A percentile compares a stretch with the other conserved stretches of the same genome.
These are phyloP conservation scores for Amia ocellicauda DNA, from an alignment of 2,113 vertebrate species.

Conservation along the genomic window DNA sequence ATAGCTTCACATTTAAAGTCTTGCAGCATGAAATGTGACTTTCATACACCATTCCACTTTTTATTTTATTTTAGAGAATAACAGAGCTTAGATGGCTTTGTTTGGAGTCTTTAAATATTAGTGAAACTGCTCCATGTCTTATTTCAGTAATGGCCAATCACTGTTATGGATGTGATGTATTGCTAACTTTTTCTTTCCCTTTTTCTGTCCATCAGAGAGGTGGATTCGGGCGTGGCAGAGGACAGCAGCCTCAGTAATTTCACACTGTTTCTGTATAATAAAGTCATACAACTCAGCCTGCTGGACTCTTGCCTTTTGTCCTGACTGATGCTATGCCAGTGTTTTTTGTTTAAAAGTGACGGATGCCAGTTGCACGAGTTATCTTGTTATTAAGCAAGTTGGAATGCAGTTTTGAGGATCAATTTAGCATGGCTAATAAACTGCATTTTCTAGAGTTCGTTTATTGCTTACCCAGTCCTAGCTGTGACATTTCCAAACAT, in stretches of 20 bases:
- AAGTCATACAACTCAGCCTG: slow-evolving; percentile 62
- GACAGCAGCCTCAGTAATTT: slow-evolving; percentile 90
- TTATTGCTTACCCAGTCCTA: no score
- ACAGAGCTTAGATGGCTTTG: not conserved
- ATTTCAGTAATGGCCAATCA: not conserved
- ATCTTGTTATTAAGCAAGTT: no score
- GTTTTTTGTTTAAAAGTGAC: no score
- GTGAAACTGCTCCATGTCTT: not conserved
- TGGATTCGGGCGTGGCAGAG: slow-evolving; percentile 94
- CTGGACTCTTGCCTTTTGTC: no score
- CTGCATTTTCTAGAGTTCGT: no score
- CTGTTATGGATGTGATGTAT: not conserved
- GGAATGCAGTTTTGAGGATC: no score
- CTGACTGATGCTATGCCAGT: no score
- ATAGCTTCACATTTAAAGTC: no score
- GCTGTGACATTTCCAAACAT: no score
- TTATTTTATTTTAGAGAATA: not conserved
- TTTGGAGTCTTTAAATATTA: not conserved
- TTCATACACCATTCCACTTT: no score
- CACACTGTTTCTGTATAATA: slow-evolving; percentile 80
- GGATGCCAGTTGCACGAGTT: no score
- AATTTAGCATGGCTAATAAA: no score
- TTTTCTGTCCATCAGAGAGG: slow-evolving; percentile 76
- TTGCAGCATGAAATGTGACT: not conserved
- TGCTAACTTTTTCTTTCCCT: not conserved